These are phyloP conservation scores for Drosophila kikkawai DNA, from an alignment of 1,140 invertebrate genomes.

Conservation along the genomic window DNA sequence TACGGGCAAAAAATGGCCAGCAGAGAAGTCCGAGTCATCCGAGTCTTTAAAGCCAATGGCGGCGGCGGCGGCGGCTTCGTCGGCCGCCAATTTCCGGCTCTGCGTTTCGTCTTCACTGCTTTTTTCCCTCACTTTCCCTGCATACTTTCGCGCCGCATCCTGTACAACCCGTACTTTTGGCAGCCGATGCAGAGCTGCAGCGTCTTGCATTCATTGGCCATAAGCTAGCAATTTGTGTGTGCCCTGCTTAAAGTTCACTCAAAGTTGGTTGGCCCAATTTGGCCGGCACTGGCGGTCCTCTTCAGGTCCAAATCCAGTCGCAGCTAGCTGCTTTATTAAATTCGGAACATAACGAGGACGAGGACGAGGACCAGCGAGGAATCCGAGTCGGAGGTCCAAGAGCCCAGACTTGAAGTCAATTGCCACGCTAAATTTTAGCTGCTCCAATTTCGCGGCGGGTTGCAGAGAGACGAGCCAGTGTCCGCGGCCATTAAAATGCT, in stretches of 20 bases:
- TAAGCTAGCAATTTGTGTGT: slow-evolving; percentile 76
- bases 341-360: slow-evolving; percentile 13
- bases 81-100: slow-evolving; percentile 74
- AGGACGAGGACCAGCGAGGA: slow-evolving; percentile 1
- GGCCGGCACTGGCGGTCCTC: slow-evolving; percentile 15
- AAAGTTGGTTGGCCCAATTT: slow-evolving; percentile 70
- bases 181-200: slow-evolving; percentile 38
- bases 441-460: slow-evolving; percentile 59
- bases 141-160: slow-evolving; percentile 15
- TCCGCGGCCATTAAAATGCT: slow-evolving; percentile 70
- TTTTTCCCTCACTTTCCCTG: background rate
- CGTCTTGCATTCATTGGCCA: slow-evolving; percentile 80
- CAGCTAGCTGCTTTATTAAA: slow-evolving; percentile 66
- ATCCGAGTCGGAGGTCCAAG: slow-evolving; percentile 20
- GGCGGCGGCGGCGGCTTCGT: slow-evolving; percentile 1
- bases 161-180: slow-evolving; percentile 34
- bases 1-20: slow-evolving; percentile 57
- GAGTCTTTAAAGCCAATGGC: slow-evolving; percentile 80
- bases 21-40: slow-evolving; percentile 80
- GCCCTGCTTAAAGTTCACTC: slow-evolving; percentile 63
- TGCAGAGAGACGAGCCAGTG: slow-evolving; percentile 32
- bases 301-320: slow-evolving; percentile 42
- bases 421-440: slow-evolving; percentile 70
- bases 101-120: slow-evolving; percentile 13
- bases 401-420: slow-evolving; percentile 68